Evolutionary conservation across 2,797 vertebrate species (phyloP), one percentile per base, ranked within the genome.

Genomic region (Cirrhinus molitorella): DNA sequence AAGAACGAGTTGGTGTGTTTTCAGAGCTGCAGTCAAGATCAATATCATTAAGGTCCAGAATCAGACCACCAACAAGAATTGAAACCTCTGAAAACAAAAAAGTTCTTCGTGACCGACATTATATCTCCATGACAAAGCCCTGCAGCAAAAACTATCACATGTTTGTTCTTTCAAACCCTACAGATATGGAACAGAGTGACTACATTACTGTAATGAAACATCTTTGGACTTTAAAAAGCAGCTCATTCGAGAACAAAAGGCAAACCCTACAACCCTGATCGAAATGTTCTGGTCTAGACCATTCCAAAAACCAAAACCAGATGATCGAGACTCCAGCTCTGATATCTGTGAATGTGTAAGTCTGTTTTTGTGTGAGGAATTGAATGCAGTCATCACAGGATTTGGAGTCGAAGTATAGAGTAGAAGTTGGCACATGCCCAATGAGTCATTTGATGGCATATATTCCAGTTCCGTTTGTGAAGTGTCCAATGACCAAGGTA

Each of bases 1-100:
- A 51, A 34, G 5, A 28, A 53, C 11, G 49, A n/a, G 40, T 70
- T 63, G 49, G 68, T 70, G 59, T 49, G 61, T 45, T 79, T 37
- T 81, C 68, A 81, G 57, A 81, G 70, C 80, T 81, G 79, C 40
- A 72, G 25, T 8, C 79, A 37, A 72, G 68, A 73, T 51, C 57
- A 65, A 19, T 51, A 72, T 73, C 14, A 37, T 61, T 25, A 19
- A 66, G 21, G 4, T 55, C 21, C 72, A 75, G 51, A 76, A 61
- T 28, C 21, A 61, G 51, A 80, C 23, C 79, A 49, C 40, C 8
- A 72, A 72, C 21, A 61, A 12, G 43, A 70, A 70, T 49, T 70
- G 2, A 71, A 61, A 61, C 37, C 67, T n/a, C 53, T 19, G 9
- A 79, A 72, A 71, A 25, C 49, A 43, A 28, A 61, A 51, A 73